phyloP scores from a whole-genome alignment of 2,888 invertebrate genomes.

The Hermaeophaga mercurialis region DNA sequence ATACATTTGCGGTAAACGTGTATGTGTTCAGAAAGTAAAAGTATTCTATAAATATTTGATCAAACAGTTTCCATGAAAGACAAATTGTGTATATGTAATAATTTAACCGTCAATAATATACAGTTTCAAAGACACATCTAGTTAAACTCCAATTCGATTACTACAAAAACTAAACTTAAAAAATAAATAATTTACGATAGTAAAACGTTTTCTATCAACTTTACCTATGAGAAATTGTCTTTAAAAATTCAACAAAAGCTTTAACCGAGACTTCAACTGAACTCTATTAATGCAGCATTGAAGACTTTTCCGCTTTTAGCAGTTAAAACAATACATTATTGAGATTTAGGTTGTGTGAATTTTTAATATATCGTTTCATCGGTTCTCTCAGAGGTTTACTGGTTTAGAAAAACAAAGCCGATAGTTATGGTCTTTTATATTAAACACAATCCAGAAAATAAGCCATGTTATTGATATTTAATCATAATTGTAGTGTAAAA shows the following conservation, averaged over 20 bases:
- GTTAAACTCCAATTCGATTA: background rate
- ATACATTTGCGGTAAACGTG: too few relatives aligned
- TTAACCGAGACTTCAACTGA: background rate
- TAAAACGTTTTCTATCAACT: slow-evolving; percentile 3
- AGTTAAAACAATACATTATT: slow-evolving; percentile 4
- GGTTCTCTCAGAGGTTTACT: background rate
- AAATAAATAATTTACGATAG: background rate
- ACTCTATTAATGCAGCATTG: slow-evolving; percentile 6
- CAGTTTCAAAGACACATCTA: too few relatives aligned
- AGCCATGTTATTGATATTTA: too few relatives aligned
- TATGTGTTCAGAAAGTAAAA: too few relatives aligned
- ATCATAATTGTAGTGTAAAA: too few relatives aligned
- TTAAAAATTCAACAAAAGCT: slow-evolving; percentile 16
- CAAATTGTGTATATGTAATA: too few relatives aligned
- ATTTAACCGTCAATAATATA: too few relatives aligned
- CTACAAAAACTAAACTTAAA: background rate
- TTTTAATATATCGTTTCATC: slow-evolving; percentile 5
- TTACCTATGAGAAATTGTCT: background rate
- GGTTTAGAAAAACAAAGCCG: background rate
- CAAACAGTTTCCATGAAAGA: too few relatives aligned
- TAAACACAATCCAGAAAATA: too few relatives aligned
- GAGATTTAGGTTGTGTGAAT: slow-evolving; percentile 12
- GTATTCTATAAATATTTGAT: too few relatives aligned
- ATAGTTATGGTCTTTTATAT: background rate
- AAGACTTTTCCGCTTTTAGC: slow-evolving; percentile 1